Percentiles rank a stretch among this genome's conserved stretches.
These are phyloP conservation scores for Neoarius graeffei DNA, from an alignment of 2,113 vertebrate genomes.

Conservation along the genomic window DNA sequence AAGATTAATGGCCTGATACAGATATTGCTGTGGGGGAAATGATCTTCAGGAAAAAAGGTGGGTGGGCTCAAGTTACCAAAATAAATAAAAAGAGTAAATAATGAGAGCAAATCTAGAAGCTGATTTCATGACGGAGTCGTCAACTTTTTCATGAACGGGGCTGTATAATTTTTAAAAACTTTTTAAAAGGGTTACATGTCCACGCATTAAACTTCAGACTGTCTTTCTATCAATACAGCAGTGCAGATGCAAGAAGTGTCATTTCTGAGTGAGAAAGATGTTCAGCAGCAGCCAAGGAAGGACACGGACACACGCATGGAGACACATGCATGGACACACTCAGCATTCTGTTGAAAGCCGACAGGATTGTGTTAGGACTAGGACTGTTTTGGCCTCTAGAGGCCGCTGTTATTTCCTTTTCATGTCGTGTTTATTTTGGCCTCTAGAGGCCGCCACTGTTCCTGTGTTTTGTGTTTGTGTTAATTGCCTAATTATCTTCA, in stretches of 20 bases:
- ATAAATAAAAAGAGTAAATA: background rate
- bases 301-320: background rate
- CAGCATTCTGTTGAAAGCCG: conserved; percentile 31
- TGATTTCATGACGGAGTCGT: background rate
- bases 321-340: conserved; percentile 2
- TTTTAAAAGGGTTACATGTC: background rate
- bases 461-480: too few species aligned
- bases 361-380: conserved; percentile 35
- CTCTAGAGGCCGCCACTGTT: too few species aligned
- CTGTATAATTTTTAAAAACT: background rate
- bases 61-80: background rate
- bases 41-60: background rate
- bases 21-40: background rate
- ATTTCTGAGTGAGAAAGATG: background rate
- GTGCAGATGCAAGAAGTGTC: background rate
- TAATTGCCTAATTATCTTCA: too few species aligned
- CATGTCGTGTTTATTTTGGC: too few species aligned
- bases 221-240: background rate
- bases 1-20: background rate
- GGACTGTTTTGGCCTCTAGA: too few species aligned
- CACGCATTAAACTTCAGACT: background rate
- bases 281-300: background rate
- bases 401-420: too few species aligned
- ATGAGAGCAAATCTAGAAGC: background rate
- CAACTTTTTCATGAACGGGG: background rate